Base-by-base conservation (phyloP, 2,797 vertebrate species). In the Thamnophis elegans region DNA sequence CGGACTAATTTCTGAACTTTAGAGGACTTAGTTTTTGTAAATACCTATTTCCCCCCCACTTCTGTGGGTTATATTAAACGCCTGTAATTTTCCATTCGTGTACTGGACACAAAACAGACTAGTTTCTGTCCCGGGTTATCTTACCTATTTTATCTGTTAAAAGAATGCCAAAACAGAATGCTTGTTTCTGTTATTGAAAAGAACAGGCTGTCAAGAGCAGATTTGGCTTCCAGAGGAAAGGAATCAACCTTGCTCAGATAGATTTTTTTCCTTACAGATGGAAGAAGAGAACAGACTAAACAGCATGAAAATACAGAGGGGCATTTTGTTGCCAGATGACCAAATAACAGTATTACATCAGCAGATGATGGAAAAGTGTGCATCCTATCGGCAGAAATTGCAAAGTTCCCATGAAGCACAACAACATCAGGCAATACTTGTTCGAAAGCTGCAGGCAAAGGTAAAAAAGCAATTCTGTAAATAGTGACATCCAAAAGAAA, bases 371-470 rank as follows among this genome's bases (percentile, higher is more conserved):
- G 95, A 93, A 94, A 96, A 92, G 62, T 94, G 92, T 94, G 95
- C 91, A 16, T 93, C 94, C 3, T 96, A 96, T 96, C 97, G 92
- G 96, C 96, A 94, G 92, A 98, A 96, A 96, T 95, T 98, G 93
- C 98, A 97, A 94, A 98, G 96, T 94, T 97, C 98, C 53, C 97
- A 98, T 87, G 98, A 99, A 96, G 97, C 98, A 92, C 98, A 98
- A 97, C 98, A 97, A 56, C 95, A 98, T 6, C 99, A 99, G 95
- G 98, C 98, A 3, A 93, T 98, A 65, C 98, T 99, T 22, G 97
- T 99, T 93, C 98, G 98, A 96, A 98, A 98, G 47, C 97, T 99
- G 32, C 98, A 98, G 97, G 98, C 97, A 94, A 99, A 99, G 98
- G 99, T 99, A 93, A 96, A 62, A 82, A 82, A 94, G 56, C 56